Base-by-base conservation (phyloP, 2,113 vertebrate species). In the Aphyosemion australe region DNA sequence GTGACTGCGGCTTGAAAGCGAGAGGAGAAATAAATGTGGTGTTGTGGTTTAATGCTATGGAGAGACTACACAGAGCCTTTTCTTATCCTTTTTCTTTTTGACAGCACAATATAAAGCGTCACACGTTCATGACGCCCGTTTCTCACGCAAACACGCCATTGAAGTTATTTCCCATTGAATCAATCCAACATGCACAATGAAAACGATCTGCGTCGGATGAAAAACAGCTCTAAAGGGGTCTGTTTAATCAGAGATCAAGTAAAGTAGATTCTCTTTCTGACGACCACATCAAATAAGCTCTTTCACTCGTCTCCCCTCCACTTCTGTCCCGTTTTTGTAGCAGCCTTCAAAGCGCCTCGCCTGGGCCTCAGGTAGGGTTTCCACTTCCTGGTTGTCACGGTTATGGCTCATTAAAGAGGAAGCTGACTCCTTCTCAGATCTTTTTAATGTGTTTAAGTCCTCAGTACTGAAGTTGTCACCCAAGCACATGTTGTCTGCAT, bases 371-470 rank as follows among this genome's bases (percentile, higher is more conserved):
- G 90, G 88, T 89, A 72, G 46, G 52, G 79, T 86, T 90, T 83
- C 88, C 49, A 66, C 80, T 83, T 80, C 78, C 83, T 84, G 83
- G 70, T 76, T 87, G 85, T 85, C 80, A 79, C 76, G 61, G 82
- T 88, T 84, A 83, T 63, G 80, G 82, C 87, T 86, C 81, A 86
- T 92, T 89, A 92, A 83, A 85, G 74, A 39, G 84, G 76, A 85
- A 86, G 32, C 66, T 0, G 61, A 66, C 66, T 62, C 72, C 64
- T 70, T 60, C 72, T 88, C 51, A 81, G 72, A 86, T 87, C 83
- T 58, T 58, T 66, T 77, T 79, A 71, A 81, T 72, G 71, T 84
- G 86, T 72, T 62, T 52, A 53, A 67, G 57, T 74, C 56, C 69
- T 61, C 41, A 70, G 68, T 59, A 34, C 61, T 34, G 48, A 62